These are phyloP conservation scores for Ciconia stormi DNA, from an alignment of 2,113 vertebrate genomes.

Conservation along the genomic window DNA sequence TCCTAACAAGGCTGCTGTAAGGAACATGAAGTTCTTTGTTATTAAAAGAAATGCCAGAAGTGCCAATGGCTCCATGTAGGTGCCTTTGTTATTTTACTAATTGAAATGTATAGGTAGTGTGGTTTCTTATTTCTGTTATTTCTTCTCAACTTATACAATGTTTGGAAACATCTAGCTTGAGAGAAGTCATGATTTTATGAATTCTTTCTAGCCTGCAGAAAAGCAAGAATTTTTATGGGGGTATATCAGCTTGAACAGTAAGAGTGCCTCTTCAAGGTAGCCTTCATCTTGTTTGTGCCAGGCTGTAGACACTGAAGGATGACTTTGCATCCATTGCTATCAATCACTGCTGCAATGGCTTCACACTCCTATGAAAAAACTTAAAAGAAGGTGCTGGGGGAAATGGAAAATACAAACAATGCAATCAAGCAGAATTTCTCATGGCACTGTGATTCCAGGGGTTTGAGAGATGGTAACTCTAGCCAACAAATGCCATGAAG, in stretches of 20 bases:
- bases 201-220: not conserved
- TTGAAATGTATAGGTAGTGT: not conserved
- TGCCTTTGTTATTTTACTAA: not conserved
- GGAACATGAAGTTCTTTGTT: not conserved
- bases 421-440: conserved; percentile 37
- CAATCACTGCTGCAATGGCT: conserved; percentile 32
- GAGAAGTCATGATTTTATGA: not conserved
- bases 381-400: not conserved
- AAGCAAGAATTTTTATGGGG: not conserved
- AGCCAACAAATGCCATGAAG: not conserved
- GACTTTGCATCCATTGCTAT: conserved; percentile 40
- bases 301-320: conserved; percentile 36
- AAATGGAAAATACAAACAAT: conserved; percentile 14
- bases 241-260: not conserved
- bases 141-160: not conserved
- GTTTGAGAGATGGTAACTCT: not conserved
- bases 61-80: not conserved
- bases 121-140: not conserved
- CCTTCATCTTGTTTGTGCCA: conserved; percentile 9
- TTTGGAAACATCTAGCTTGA: not conserved
- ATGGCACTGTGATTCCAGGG: not conserved
- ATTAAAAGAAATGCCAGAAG: not conserved
- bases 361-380: conserved; percentile 53
- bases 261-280: not conserved
- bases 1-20: not conserved